phyloP scores from a whole-genome alignment of 2,888 invertebrate species.

The Drosophila subquinaria region DNA sequence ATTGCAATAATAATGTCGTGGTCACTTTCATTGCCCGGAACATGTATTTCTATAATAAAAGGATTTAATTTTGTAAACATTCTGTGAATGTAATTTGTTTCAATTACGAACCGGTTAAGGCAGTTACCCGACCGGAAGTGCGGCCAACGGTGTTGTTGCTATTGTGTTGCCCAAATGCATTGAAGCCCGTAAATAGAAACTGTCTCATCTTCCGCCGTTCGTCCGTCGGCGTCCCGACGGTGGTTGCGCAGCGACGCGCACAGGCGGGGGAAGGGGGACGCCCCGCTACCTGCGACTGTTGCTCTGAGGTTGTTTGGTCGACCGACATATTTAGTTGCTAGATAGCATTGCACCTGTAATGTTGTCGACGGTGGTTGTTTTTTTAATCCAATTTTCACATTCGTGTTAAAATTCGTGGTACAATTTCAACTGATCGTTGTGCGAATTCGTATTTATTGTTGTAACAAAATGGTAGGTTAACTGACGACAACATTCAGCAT shows the following conservation, averaged over 20 bases:
- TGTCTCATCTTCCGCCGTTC: constrained; percentile 68
- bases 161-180: constrained; percentile 84
- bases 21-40: constrained; percentile 19
- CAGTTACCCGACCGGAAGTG: constrained; percentile 45
- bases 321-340: constrained; percentile 64
- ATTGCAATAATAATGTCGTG: constrained; percentile 50
- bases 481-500: background rate
- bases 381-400: constrained; percentile 22
- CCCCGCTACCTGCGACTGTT: constrained; percentile 41
- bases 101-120: constrained; percentile 61
- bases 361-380: constrained; percentile 68
- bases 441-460: constrained; percentile 3
- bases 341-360: constrained; percentile 67
- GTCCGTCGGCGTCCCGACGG: constrained; percentile 17
- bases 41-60: constrained; percentile 48
- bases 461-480: constrained; percentile 45
- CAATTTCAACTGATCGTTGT: constrained; percentile 23
- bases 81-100: constrained; percentile 25
- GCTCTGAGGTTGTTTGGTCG: constrained; percentile 59
- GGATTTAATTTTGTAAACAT: constrained; percentile 33
- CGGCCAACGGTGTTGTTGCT: constrained; percentile 34
- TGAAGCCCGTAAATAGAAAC: constrained; percentile 83
- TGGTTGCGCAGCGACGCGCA: constrained; percentile 68
- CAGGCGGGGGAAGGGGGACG: background rate
- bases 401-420: constrained; percentile 20